phyloP scores from a whole-genome alignment of 2,888 invertebrate species.

The Endomychus coccineus region DNA sequence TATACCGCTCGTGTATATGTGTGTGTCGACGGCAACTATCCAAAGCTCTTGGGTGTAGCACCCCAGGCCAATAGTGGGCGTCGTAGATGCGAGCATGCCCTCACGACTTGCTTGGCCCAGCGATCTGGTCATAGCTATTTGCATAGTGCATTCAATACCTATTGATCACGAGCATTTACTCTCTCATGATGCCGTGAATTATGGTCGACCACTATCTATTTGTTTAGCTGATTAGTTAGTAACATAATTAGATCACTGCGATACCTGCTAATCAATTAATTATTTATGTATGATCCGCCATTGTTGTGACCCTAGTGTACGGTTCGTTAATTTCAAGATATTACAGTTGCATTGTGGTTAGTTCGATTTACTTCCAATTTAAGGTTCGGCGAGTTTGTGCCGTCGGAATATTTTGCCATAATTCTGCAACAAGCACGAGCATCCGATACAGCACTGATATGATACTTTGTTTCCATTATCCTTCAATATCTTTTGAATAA shows the following conservation, averaged over 20 bases:
- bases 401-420: too few species aligned
- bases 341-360: conserved; percentile 33
- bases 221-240: conserved; percentile 48
- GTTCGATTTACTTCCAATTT: conserved; percentile 16
- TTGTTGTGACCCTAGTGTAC: conserved; percentile 25
- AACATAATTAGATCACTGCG: conserved; percentile 46
- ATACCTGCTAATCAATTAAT: conserved; percentile 48
- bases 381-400: too few species aligned
- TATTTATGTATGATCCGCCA: conserved; percentile 44
- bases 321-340: conserved; percentile 43
- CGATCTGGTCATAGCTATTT: conserved; percentile 31
- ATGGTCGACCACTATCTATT: conserved; percentile 46
- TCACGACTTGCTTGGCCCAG: conserved; percentile 30
- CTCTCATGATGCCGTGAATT: conserved; percentile 44
- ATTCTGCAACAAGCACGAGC: too few species aligned
- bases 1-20: conserved; percentile 13
- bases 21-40: conserved; percentile 36
- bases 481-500: too few species aligned
- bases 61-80: conserved; percentile 29
- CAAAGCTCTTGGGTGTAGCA: conserved; percentile 33
- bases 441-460: too few species aligned
- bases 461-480: too few species aligned
- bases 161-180: conserved; percentile 45
- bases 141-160: conserved; percentile 45
- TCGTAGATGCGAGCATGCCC: conserved; percentile 27